phyloP scores from a whole-genome alignment of 2,797 vertebrate genomes.

The Myripristis murdjan region DNA sequence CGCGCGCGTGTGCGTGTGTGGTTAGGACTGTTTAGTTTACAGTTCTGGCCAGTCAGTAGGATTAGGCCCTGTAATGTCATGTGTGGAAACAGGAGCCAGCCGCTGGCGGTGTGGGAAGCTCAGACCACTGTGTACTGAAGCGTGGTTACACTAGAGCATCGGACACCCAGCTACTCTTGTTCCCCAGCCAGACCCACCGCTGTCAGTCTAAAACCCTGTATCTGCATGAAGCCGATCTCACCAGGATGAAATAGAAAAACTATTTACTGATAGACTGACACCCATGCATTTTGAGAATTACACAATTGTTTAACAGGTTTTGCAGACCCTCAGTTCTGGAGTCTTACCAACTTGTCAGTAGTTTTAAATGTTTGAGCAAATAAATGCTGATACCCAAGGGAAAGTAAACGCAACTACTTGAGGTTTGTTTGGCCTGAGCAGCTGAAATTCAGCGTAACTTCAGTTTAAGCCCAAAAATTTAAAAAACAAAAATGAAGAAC shows the following conservation, averaged over 20 bases:
- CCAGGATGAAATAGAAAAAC: conserved; percentile 20
- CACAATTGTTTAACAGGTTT: neutral
- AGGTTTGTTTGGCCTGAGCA: too few relatives aligned
- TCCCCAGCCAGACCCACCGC: conserved; percentile 56
- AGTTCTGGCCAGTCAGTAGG: conserved; percentile 78
- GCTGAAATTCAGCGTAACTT: too few relatives aligned
- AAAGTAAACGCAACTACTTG: too few relatives aligned
- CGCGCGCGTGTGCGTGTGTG: conserved; percentile 48
- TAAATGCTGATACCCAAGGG: neutral
- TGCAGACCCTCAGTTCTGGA: too few relatives aligned
- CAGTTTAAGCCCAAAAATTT: too few relatives aligned
- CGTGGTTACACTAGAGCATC: conserved; percentile 60
- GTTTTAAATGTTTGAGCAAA: neutral
- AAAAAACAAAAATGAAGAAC: too few relatives aligned
- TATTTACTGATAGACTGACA: conserved; percentile 22
- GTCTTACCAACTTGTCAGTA: too few relatives aligned
- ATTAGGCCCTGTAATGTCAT: conserved; percentile 77
- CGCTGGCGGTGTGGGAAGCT: conserved; percentile 73
- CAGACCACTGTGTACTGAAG: conserved; percentile 71
- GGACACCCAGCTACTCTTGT: conserved; percentile 54
- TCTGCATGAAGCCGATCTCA: conserved; percentile 24
- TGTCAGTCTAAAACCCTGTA: conserved; percentile 44
- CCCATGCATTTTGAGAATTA: conserved; percentile 10
- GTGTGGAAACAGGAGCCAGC: conserved; percentile 81
- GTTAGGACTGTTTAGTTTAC: conserved; percentile 78